Evolutionary conservation across 2,113 vertebrate genomes (phyloP), one percentile per base, ranked within the genome.

Genomic region (Hydrolagus affinis): DNA sequence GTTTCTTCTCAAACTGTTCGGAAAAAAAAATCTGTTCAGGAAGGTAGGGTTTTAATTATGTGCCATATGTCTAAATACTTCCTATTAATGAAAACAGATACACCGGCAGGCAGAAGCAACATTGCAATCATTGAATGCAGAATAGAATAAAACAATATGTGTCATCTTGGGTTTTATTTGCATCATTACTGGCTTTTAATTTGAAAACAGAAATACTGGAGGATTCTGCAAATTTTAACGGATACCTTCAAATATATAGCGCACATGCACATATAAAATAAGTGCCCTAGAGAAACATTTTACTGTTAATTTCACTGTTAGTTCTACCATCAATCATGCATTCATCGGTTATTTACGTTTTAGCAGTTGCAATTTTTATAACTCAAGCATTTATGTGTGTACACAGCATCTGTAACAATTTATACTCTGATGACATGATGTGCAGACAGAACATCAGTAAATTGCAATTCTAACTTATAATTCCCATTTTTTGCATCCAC

Each of bases 1-100:
- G 92, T 90, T 90, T 91, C 92, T 92, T 92, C 89, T 88, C 86
- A 88, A 89, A 86, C 85, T 85, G 87, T 87, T 15, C 60, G n/a
- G n/a, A n/a, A n/a, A 60, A 57, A 57, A 59, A 44, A 57, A 72
- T 76, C 74, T 78, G 57, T 78, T 78, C 12, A 14, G 57, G n/a
- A 78, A 62, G 12, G 6, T 78, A 62, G n/a, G 44, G 21, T 62
- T 62, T 78, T 1, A 78, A 25, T 78, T 60, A 62, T 60, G 57
- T 57, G n/a, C 56, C 56, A 23, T 11, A 11, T 77, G 17, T 19
- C 15, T 73, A 73, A 19, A 19, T 56, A 74, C 15, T 19, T 78
- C 57, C 4, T 25, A 28, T 28, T 78, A 78, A 78, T 60, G n/a
- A 23, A 78, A 78, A 78, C 8, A 17, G n/a, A 9, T 9, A n/a